A percentile compares a stretch with the other conserved stretches of the same genome.
These are phyloP conservation scores for Lochmaea crataegi DNA, from an alignment of 2,888 invertebrate species.

Conservation along the genomic window DNA sequence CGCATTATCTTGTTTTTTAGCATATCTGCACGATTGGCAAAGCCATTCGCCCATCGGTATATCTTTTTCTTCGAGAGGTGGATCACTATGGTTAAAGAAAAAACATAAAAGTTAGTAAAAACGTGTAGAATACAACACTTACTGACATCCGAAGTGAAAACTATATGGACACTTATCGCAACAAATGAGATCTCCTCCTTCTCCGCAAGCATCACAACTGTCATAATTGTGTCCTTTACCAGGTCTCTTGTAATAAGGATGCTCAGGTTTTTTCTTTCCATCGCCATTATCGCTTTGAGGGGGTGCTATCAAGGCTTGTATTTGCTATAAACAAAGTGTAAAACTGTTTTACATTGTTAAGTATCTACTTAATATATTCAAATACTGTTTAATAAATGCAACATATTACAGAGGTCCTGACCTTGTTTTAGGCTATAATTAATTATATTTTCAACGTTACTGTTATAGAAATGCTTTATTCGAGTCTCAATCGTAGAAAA, in stretches of 20 bases:
- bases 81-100: constrained; percentile 77
- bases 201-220: constrained; percentile 92
- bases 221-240: constrained; percentile 94
- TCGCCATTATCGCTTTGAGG: constrained; percentile 79
- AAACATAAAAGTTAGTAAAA: not conserved
- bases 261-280: constrained; percentile 71
- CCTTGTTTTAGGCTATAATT: not conserved
- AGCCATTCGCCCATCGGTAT: constrained; percentile 93
- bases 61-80: constrained; percentile 89
- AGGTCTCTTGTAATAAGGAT: constrained; percentile 86
- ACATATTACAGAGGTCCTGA: not conserved
- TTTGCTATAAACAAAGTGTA: constrained; percentile 73
- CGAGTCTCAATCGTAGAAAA: not conserved
- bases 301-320: constrained; percentile 88
- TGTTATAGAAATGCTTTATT: not conserved
- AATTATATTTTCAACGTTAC: not conserved
- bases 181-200: constrained; percentile 94
- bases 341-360: not conserved
- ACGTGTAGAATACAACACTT: constrained; percentile 62
- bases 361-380: not conserved
- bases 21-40: constrained; percentile 82
- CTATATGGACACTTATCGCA: constrained; percentile 97
- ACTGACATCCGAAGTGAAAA: constrained; percentile 97
- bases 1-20: constrained; percentile 46
- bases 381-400: not conserved